These are phyloP conservation scores for Lasioglossum marginatum DNA, from an alignment of 2,888 invertebrate genomes.

Conservation along the genomic window DNA sequence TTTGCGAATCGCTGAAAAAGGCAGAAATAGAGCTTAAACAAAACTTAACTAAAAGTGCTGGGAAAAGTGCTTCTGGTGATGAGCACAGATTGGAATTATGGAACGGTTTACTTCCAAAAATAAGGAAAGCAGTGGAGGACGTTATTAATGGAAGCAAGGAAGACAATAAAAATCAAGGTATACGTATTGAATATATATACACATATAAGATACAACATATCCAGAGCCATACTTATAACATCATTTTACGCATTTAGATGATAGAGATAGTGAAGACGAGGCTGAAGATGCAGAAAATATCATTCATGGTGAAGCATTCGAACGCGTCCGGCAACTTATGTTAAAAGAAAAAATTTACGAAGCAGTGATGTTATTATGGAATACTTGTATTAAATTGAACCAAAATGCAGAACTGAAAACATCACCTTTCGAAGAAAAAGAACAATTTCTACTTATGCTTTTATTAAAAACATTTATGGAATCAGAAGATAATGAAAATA, in stretches of 20 bases:
- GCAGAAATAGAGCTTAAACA: constrained; percentile 88
- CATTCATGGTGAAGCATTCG: constrained; percentile 74
- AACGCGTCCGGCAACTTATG: constrained; percentile 78
- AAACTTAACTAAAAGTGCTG: constrained; percentile 71
- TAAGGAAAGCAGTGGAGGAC: constrained; percentile 75
- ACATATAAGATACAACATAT: background rate
- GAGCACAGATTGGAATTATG: constrained; percentile 77
- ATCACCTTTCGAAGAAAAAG: constrained; percentile 67
- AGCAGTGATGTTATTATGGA: constrained; percentile 74
- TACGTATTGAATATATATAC: background rate
- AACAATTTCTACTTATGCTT: constrained; percentile 74
- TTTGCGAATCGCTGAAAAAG: constrained; percentile 87
- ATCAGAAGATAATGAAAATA: constrained; percentile 73
- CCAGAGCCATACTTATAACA: background rate
- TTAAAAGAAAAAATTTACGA: constrained; percentile 74
- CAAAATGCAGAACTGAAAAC: constrained; percentile 63
- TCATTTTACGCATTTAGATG: constrained; percentile 30
- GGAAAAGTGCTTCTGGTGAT: constrained; percentile 76
- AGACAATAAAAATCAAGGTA: constrained; percentile 15
- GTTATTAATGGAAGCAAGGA: constrained; percentile 40
- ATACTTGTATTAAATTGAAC: constrained; percentile 62
- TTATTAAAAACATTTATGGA: constrained; percentile 80
- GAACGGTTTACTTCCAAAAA: constrained; percentile 75
- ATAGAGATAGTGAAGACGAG: constrained; percentile 54
- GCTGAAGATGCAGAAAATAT: constrained; percentile 62